Conservation (phyloP, 2,113 vertebrate genomes). For the Taxidea taxus region DNA sequence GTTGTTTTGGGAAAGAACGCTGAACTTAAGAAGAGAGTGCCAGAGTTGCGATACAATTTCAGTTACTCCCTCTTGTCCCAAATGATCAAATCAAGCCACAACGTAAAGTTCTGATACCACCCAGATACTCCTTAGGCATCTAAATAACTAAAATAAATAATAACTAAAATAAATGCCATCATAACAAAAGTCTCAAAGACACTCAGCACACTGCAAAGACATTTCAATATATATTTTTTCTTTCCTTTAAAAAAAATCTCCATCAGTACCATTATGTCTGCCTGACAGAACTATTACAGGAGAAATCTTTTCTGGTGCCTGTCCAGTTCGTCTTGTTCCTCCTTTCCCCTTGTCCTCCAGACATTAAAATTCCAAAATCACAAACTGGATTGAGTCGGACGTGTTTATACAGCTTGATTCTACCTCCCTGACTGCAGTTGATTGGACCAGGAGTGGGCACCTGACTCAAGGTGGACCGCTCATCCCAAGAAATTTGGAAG, state of each 20-base stretch:
- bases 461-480: not conserved
- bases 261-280: not conserved
- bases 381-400: not conserved
- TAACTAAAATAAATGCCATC: not conserved
- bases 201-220: not conserved
- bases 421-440: not conserved
- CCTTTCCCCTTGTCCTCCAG: not conserved
- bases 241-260: not conserved
- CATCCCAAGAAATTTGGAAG: not conserved
- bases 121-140: not conserved
- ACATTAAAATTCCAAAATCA: not conserved
- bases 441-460: not conserved
- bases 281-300: not conserved
- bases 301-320: not conserved
- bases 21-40: not conserved
- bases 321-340: not conserved
- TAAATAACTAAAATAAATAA: not conserved
- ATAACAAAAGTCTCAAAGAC: not conserved
- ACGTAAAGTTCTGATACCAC: not conserved
- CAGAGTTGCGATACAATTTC: not conserved
- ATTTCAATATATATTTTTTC: not conserved
- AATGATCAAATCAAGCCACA: not conserved
- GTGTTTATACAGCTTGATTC: not conserved
- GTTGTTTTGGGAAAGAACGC: not conserved
- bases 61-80: not conserved